A percentile compares a stretch with the other conserved stretches of the same genome.
phyloP scores from a whole-genome alignment of 1,140 invertebrate genomes.

The Bombus waltoni region DNA sequence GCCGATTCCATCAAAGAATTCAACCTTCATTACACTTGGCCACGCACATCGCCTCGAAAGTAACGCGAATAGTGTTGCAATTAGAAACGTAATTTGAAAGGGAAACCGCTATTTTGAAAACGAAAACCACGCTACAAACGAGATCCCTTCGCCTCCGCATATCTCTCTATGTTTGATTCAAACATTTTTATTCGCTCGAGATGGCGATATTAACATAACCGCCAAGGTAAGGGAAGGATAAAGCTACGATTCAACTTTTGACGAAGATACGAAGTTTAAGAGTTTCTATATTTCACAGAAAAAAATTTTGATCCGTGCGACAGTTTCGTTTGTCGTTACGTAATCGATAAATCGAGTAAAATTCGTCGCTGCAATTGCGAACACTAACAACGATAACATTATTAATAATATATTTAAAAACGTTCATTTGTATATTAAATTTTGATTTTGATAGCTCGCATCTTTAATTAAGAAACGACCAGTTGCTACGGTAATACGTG shows the following conservation, averaged over 20 bases:
- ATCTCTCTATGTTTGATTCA: too few species aligned
- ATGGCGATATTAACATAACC: not conserved
- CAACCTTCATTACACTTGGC: slow-evolving; percentile 6
- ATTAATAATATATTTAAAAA: too few species aligned
- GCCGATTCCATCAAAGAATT: slow-evolving; percentile 5
- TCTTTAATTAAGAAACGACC: not conserved
- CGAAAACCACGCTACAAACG: not conserved
- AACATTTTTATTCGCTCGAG: slow-evolving; percentile 25
- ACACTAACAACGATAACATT: too few species aligned
- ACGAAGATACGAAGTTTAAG: not conserved
- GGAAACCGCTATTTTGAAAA: slow-evolving; percentile 10
- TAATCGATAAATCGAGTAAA: accelerated
- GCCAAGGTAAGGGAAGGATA: not conserved
- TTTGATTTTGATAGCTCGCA: too few species aligned
- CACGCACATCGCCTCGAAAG: not conserved
- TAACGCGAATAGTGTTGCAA: not conserved
- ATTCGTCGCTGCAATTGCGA: not conserved
- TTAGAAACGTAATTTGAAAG: slow-evolving; percentile 22
- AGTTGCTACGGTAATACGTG: not conserved
- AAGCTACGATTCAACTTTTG: too few species aligned
- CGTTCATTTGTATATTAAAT: too few species aligned
- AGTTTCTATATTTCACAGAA: not conserved
- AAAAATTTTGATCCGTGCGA: not conserved
- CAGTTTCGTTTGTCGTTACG: too few species aligned
- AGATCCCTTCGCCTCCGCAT: not conserved